A percentile compares a stretch with the other conserved stretches of the same genome.
These are phyloP conservation scores for Octomys mimax DNA, from an alignment of 2,797 vertebrate genomes.

Conservation along the genomic window DNA sequence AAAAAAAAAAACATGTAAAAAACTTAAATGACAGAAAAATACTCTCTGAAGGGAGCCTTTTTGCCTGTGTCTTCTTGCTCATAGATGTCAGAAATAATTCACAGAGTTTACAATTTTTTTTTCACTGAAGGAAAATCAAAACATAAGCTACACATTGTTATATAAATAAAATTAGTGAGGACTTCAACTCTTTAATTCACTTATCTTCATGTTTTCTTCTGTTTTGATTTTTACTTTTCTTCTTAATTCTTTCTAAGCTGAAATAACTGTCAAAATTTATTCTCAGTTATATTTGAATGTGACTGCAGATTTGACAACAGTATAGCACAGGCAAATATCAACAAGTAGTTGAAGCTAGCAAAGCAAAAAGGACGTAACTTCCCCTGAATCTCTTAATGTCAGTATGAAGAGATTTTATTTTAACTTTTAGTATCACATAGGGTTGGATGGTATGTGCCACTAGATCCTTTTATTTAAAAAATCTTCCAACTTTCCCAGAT, in stretches of 20 bases:
- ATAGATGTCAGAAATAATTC: slow-evolving; percentile 89
- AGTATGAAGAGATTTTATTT: not conserved
- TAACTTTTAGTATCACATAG: not conserved
- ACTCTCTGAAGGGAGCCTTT: slow-evolving; percentile 90
- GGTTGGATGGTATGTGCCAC: not conserved
- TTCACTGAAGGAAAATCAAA: slow-evolving; percentile 83
- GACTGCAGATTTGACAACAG: slow-evolving; percentile 15
- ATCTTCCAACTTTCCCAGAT: not conserved
- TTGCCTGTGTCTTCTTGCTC: slow-evolving; percentile 85
- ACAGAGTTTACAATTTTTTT: slow-evolving; percentile 86
- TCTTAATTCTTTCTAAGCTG: not conserved
- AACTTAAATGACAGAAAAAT: slow-evolving; percentile 92
- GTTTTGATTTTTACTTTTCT: slow-evolving; percentile 14
- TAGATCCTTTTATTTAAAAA: not conserved
- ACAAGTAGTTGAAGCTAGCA: not conserved
- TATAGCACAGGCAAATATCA: not conserved
- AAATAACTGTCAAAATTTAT: not conserved
- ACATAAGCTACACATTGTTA: slow-evolving; percentile 77
- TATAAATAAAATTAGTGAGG: slow-evolving; percentile 78
- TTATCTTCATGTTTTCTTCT: not conserved
- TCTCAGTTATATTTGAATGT: slow-evolving; percentile 22
- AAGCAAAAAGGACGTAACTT: not conserved
- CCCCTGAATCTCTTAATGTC: not conserved
- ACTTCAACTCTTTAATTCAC: not conserved
- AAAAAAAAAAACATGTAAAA: slow-evolving; percentile 81